phyloP scores from a whole-genome alignment of 2,113 vertebrate species.

The Ptyas mucosa region DNA sequence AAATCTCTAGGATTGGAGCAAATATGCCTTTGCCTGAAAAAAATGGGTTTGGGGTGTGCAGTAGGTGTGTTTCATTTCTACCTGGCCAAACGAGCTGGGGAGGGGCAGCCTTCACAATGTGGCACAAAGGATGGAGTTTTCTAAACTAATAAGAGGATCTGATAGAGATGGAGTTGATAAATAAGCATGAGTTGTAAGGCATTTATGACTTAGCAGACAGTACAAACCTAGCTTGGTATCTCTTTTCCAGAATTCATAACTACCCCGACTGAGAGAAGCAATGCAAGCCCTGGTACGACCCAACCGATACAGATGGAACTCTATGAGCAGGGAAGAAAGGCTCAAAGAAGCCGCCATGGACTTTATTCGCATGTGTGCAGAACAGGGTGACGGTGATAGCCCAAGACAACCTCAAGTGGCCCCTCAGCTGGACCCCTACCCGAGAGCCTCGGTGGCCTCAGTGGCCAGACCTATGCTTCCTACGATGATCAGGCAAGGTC shows the following conservation, averaged over 20 bases:
- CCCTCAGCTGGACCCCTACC: slow-evolving; percentile 36
- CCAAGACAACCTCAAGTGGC: background rate
- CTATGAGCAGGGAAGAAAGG: slow-evolving; percentile 29
- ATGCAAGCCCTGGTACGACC: slow-evolving; percentile 36
- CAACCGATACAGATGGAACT: slow-evolving; percentile 13
- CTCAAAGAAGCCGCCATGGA: slow-evolving; percentile 28
- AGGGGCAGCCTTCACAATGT: background rate
- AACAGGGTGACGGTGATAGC: slow-evolving; percentile 9
- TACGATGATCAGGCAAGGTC: background rate
- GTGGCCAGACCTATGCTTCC: background rate
- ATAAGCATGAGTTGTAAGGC: background rate
- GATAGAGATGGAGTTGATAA: background rate
- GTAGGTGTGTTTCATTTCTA: background rate
- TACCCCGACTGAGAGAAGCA: background rate
- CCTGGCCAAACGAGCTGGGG: background rate
- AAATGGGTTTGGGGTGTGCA: background rate
- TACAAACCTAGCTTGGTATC: background rate
- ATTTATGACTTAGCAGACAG: background rate
- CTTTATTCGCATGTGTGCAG: slow-evolving; percentile 34
- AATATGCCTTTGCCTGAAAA: background rate
- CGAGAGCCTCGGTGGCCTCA: slow-evolving; percentile 14
- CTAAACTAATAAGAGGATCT: background rate
- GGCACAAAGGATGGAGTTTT: background rate
- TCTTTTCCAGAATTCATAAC: slow-evolving; percentile 50
- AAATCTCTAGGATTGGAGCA: background rate